These are phyloP conservation scores for Clarias batrachus DNA, from an alignment of 2,113 vertebrate genomes.

Conservation along the genomic window DNA sequence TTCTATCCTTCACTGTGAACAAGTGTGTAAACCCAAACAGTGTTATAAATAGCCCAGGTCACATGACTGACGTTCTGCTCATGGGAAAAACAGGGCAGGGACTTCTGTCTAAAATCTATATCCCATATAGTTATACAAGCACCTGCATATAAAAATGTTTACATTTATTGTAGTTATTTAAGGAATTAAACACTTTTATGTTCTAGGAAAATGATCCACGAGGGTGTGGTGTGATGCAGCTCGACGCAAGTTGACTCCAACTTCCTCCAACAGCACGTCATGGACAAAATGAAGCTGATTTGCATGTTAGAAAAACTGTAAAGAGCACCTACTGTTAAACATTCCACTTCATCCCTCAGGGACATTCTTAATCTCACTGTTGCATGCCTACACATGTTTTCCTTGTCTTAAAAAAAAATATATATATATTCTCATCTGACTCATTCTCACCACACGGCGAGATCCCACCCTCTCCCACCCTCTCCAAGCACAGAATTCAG, in stretches of 20 bases:
- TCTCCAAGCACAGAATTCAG: not conserved
- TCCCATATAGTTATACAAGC: not conserved
- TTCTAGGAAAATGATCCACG: not conserved
- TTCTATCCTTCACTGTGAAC: constrained; percentile 7
- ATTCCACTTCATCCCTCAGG: not conserved
- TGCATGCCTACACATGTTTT: not conserved
- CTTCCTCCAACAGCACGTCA: not conserved
- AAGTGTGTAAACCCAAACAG: constrained; percentile 10
- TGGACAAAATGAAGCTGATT: not conserved
- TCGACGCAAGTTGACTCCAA: not conserved
- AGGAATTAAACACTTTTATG: not conserved
- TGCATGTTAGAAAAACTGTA: not conserved
- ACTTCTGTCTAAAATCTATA: not conserved
- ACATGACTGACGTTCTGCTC: constrained; percentile 56
- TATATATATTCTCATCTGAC: constrained; percentile 55
- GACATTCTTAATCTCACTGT: not conserved
- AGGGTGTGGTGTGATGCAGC: not conserved
- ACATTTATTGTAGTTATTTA: not conserved
- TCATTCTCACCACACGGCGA: constrained; percentile 62
- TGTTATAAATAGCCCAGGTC: constrained; percentile 63
- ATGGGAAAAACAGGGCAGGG: constrained; percentile 14
- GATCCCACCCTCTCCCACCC: constrained; percentile 32
- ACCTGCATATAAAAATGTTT: not conserved
- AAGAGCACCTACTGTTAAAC: not conserved
- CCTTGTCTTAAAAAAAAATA: not conserved